A percentile compares a stretch with the other conserved stretches of the same genome.
phyloP scores from a whole-genome alignment of 2,113 vertebrate species.

The Coturnix japonica region DNA sequence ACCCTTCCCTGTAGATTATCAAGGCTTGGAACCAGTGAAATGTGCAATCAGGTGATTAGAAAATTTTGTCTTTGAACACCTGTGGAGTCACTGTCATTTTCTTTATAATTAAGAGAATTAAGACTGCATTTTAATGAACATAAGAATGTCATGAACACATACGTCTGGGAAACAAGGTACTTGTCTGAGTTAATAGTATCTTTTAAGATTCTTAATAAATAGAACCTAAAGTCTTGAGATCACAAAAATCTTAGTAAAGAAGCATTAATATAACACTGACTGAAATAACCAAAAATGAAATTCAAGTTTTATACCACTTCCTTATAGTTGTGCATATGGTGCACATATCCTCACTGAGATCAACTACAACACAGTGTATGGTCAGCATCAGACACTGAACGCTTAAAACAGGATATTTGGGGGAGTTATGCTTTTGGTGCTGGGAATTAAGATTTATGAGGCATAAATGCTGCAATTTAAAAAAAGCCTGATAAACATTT shows the following conservation, averaged over 20 bases:
- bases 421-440: not conserved
- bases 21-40: not conserved
- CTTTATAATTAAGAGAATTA: not conserved
- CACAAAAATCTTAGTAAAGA: not conserved
- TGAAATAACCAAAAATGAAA: not conserved
- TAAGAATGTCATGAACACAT: not conserved
- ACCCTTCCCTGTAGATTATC: not conserved
- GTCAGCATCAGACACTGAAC: not conserved
- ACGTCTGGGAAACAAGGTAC: not conserved
- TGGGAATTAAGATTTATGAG: not conserved
- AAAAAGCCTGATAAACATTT: not conserved
- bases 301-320: not conserved
- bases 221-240: not conserved
- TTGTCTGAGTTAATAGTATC: not conserved
- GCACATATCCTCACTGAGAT: not conserved
- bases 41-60: not conserved
- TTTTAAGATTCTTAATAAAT: not conserved
- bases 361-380: not conserved
- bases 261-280: not conserved
- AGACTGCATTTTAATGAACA: not conserved
- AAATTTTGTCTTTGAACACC: not conserved
- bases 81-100: not conserved
- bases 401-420: not conserved
- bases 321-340: not conserved
- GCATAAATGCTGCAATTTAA: not conserved